Percentiles rank a stretch among this genome's conserved stretches.
phyloP scores from a whole-genome alignment of 1,140 invertebrate genomes.

The Brachionus manjavacas region DNA sequence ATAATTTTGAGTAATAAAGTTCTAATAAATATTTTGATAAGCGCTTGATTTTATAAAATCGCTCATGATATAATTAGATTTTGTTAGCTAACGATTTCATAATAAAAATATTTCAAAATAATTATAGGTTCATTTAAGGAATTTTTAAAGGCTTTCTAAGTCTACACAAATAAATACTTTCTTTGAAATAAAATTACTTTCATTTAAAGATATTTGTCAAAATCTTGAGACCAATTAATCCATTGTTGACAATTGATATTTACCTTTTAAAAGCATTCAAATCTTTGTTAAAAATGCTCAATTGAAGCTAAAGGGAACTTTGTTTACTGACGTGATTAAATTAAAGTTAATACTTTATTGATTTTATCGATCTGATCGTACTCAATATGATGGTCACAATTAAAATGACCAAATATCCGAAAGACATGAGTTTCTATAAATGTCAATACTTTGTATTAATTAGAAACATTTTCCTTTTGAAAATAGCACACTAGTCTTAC shows the following conservation, averaged over 20 bases:
- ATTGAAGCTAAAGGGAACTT: not conserved
- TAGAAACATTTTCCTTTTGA: not conserved
- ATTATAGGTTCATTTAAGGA: not conserved
- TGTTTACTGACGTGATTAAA: not conserved
- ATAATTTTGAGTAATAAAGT: not conserved
- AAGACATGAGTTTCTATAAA: constrained; percentile 24
- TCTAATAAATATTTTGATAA: not conserved
- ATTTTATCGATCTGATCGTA: not conserved
- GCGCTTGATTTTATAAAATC: not conserved
- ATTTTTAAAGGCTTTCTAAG: not conserved
- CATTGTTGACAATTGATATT: constrained; percentile 8
- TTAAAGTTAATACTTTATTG: not conserved
- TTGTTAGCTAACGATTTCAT: not conserved
- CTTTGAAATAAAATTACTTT: not conserved
- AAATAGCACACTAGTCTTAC: not conserved
- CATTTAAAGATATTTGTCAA: not conserved
- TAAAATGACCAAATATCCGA: constrained; percentile 15
- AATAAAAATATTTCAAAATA: not conserved
- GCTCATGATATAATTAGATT: not conserved
- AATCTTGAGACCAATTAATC: not conserved
- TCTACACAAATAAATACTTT: not conserved
- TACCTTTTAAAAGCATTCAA: not conserved
- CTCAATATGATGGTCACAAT: not conserved
- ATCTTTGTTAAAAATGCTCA: not conserved
- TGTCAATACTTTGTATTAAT: not conserved